Evolutionary conservation across 2,888 invertebrate species (phyloP).

Genomic region (Apocheima hispidaria): DNA sequence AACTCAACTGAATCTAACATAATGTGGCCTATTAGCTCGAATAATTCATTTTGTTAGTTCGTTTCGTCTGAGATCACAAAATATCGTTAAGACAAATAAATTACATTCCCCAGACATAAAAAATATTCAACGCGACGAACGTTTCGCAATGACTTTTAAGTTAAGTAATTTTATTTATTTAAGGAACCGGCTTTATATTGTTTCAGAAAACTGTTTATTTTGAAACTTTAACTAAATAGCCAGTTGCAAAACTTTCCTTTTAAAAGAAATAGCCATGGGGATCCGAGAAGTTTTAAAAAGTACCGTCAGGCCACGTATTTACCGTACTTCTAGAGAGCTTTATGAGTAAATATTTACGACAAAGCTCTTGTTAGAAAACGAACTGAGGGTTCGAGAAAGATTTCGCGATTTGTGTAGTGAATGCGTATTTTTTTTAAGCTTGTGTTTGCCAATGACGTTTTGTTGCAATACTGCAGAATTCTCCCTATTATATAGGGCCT

Average conservation of each 20-base stretch:
- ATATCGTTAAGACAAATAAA: background rate
- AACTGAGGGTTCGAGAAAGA: background rate
- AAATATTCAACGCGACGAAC: background rate
- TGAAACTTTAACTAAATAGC: conserved; percentile 13
- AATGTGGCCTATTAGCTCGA: too few species aligned
- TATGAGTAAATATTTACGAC: conserved; percentile 33
- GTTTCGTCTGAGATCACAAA: too few species aligned
- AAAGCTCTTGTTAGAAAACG: conserved; percentile 17
- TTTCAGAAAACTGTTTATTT: conserved; percentile 12
- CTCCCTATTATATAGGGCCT: too few species aligned
- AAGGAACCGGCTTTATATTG: conserved; percentile 6
- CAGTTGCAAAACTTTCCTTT: conserved; percentile 9
- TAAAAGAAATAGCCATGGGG: conserved; percentile 21
- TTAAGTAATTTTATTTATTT: background rate
- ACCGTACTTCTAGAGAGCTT: conserved; percentile 17
- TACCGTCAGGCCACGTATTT: conserved; percentile 19
- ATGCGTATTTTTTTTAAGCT: background rate
- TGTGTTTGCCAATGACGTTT: too few species aligned
- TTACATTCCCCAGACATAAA: background rate
- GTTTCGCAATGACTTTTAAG: background rate
- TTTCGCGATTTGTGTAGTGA: background rate
- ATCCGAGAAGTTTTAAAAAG: conserved; percentile 21
- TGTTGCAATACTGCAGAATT: too few species aligned
- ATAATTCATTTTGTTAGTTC: too few species aligned
- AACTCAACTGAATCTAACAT: too few species aligned